Evolutionary conservation across 1,140 invertebrate species (phyloP), one percentile per base, ranked within the genome.

Genomic region (Drosophila pallidifrons): DNA sequence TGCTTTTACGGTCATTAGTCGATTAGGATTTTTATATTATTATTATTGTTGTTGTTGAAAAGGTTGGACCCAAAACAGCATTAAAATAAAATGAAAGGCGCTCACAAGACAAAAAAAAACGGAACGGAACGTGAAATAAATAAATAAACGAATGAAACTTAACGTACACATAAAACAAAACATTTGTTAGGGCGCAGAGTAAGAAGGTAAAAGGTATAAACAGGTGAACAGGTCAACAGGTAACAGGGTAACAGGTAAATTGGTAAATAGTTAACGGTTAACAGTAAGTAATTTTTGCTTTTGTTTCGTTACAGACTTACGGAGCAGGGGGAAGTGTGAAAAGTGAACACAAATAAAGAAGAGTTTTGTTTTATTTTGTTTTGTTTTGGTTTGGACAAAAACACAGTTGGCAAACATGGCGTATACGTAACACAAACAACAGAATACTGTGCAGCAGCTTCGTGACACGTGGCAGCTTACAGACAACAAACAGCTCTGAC

Each of bases 271-370:
- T 79, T 79, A 77, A 83, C 66, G 82, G 70, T 86, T 68, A 79
- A 79, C 76, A 78, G 79, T 75, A 66, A 73, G 77, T 70, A 70
- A 61, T 49, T 61, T 73, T 60, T 68, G 30, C 35, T 78, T 49
- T 38, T 52, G 55, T 52, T 52, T 70, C 59, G 68, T 64, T 60
- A 52, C 77, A 86, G 76, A 87, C 83, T 87, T 88, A 88, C 83
- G 83, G 73, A 89, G 83, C 85, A 67, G 70, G 64, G 83, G 77
- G 54, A 88, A 88, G 83, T 88, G 83, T 89, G 86, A 89, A 88
- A 81, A 68, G 69, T 80, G 86, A 89, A 71, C 82, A 90, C 86
- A 89, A 90, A 90, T 86, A 90, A 88, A 88, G 83, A 83, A 88
- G 81, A 82, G 60, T 77, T 80, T 47, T 49, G 61, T 75, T 25